Percentiles rank a stretch among this genome's conserved stretches.
These are phyloP conservation scores for Dynastes hyllus DNA, from an alignment of 2,888 invertebrate species.

Conservation along the genomic window DNA sequence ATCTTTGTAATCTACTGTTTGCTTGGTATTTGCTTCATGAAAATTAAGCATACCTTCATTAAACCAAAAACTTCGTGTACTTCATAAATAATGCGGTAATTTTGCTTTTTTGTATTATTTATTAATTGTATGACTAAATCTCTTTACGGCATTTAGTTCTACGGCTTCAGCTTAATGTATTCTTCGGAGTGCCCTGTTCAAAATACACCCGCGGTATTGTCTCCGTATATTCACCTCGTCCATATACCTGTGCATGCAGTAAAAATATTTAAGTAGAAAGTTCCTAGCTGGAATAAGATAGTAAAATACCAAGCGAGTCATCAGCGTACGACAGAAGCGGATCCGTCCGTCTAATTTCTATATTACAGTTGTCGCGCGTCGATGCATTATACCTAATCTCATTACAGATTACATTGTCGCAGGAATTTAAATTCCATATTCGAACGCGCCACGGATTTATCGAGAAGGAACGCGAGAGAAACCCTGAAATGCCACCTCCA, in stretches of 20 bases:
- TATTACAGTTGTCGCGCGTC: slow-evolving; percentile 23
- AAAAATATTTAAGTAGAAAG: slow-evolving; percentile 47
- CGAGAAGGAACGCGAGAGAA: slow-evolving; percentile 21
- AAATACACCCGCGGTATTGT: slow-evolving; percentile 18
- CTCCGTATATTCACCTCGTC: slow-evolving; percentile 15
- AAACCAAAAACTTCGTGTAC: too few relatives aligned
- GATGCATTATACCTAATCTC: slow-evolving; percentile 42
- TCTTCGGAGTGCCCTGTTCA: background rate
- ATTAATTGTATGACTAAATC: too few relatives aligned
- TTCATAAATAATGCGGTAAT: too few relatives aligned
- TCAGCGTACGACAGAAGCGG: slow-evolving; percentile 42
- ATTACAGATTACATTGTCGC: slow-evolving; percentile 45
- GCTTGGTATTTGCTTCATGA: too few relatives aligned
- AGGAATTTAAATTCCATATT: slow-evolving; percentile 45
- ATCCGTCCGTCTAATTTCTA: slow-evolving; percentile 25
- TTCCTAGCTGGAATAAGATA: slow-evolving; percentile 23
- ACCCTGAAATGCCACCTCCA: slow-evolving; percentile 28
- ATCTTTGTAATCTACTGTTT: too few relatives aligned
- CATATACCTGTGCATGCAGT: slow-evolving; percentile 16
- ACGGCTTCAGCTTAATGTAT: background rate
- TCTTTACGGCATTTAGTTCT: too few relatives aligned
- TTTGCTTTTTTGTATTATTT: too few relatives aligned
- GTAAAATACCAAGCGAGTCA: slow-evolving; percentile 36
- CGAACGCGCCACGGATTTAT: slow-evolving; percentile 32
- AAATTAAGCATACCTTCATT: too few relatives aligned